A percentile compares a stretch with the other conserved stretches of the same genome.
These are phyloP conservation scores for Gopherus evgoodei DNA, from an alignment of 2,113 vertebrate species.

Conservation along the genomic window DNA sequence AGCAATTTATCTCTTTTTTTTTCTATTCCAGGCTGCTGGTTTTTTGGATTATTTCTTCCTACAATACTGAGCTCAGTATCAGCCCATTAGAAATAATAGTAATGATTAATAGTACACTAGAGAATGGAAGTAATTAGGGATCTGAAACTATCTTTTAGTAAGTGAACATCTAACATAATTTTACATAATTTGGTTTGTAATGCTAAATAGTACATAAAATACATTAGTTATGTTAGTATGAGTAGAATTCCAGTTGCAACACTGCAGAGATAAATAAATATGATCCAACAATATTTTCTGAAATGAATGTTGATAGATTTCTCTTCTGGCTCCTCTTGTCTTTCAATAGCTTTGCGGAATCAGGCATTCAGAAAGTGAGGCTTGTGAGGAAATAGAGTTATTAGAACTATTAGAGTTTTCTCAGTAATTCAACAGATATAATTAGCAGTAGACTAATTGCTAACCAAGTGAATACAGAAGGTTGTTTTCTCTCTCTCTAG, in stretches of 20 bases:
- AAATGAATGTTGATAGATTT: not conserved
- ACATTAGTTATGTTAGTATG: not conserved
- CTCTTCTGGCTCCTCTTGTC: not conserved
- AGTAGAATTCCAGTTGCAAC: not conserved
- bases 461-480: not conserved
- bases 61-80: not conserved
- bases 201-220: not conserved
- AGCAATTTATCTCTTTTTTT: not conserved
- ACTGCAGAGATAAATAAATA: not conserved
- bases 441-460: fast-evolving
- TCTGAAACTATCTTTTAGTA: not conserved
- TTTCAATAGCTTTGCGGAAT: not conserved
- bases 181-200: not conserved
- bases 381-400: not conserved
- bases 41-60: conserved; percentile 6
- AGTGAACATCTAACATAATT: not conserved
- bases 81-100: not conserved
- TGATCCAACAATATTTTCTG: not conserved
- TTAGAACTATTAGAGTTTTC: not conserved
- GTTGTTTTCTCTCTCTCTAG: not conserved
- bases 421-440: not conserved
- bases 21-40: not conserved
- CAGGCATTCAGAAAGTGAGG: not conserved
- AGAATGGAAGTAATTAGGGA: not conserved
- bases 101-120: not conserved